phyloP scores from a whole-genome alignment of 2,113 vertebrate species.

The Oenanthe melanoleuca region DNA sequence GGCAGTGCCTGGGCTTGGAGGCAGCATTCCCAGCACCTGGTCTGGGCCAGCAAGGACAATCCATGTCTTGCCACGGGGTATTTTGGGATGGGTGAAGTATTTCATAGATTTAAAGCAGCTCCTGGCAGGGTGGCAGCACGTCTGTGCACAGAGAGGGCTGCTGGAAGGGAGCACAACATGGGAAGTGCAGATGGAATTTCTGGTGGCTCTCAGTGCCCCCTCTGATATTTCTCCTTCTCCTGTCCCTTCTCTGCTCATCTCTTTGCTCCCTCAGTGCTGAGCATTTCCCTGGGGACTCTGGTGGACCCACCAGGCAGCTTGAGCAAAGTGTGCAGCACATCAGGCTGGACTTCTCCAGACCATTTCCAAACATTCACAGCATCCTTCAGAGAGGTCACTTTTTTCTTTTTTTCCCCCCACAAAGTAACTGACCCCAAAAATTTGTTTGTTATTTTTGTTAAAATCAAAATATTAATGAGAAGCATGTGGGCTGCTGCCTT shows the following conservation, averaged over 20 bases:
- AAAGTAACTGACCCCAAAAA: background rate
- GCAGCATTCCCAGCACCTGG: background rate
- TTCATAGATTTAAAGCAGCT: background rate
- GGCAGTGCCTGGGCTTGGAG: rapidly evolving
- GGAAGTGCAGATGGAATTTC: rapidly evolving
- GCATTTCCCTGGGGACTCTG: background rate
- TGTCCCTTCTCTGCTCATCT: background rate
- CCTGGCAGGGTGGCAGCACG: background rate
- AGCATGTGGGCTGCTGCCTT: background rate
- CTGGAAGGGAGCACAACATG: rapidly evolving
- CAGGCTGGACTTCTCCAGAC: background rate
- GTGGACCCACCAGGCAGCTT: rapidly evolving
- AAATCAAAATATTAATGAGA: background rate
- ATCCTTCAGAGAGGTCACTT: background rate
- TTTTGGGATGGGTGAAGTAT: background rate
- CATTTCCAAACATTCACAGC: background rate
- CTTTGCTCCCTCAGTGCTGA: background rate
- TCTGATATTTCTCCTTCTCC: background rate
- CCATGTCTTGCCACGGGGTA: rapidly evolving
- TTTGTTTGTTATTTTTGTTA: background rate
- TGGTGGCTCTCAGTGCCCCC: background rate
- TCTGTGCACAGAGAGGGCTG: rapidly evolving
- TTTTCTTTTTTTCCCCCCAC: background rate
- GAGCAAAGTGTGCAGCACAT: background rate
- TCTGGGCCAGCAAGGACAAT: background rate